Conservation (phyloP, 2,888 invertebrate species). For the Phlogophora meticulosa region DNA sequence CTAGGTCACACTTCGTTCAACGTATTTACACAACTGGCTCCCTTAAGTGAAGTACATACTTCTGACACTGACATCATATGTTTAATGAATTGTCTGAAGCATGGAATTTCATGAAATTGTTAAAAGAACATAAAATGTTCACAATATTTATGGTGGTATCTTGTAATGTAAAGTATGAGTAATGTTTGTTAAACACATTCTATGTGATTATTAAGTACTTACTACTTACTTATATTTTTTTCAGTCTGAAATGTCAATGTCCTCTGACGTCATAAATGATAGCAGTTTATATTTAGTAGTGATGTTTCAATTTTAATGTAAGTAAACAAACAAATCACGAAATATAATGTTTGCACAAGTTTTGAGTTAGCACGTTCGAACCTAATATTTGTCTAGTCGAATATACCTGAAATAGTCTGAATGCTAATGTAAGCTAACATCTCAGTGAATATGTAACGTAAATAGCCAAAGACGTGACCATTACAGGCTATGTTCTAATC, state of each 20-base stretch:
- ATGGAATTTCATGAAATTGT: constrained; percentile 55
- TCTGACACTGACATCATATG: constrained; percentile 81
- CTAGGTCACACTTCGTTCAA: constrained; percentile 39
- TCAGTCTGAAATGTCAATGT: constrained; percentile 41
- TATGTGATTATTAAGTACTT: constrained; percentile 8
- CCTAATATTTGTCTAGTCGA: constrained; percentile 4
- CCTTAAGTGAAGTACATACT: constrained; percentile 63
- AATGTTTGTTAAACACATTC: constrained; percentile 47
- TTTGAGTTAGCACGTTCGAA: constrained; percentile 23
- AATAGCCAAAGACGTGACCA: constrained; percentile 44
- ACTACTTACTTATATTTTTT: constrained; percentile 19
- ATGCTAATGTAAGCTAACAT: constrained; percentile 47
- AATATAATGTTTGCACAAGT: constrained; percentile 3
- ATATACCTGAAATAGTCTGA: constrained; percentile 19
- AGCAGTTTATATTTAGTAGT: constrained; percentile 13
- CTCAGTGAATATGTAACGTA: constrained; percentile 21
- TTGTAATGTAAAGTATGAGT: constrained; percentile 39
- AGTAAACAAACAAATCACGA: constrained; percentile 24
- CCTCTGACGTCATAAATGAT: constrained; percentile 27
- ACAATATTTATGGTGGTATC: constrained; percentile 22
- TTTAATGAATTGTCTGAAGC: constrained; percentile 42
- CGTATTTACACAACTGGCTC: constrained; percentile 82
- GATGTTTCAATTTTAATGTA: constrained; percentile 33
- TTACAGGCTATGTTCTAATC: constrained; percentile 42
- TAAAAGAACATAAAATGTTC: constrained; percentile 40